Percentiles rank a stretch among this genome's conserved stretches.
phyloP scores from a whole-genome alignment of 2,888 invertebrate species.

The Phengaris arion region DNA sequence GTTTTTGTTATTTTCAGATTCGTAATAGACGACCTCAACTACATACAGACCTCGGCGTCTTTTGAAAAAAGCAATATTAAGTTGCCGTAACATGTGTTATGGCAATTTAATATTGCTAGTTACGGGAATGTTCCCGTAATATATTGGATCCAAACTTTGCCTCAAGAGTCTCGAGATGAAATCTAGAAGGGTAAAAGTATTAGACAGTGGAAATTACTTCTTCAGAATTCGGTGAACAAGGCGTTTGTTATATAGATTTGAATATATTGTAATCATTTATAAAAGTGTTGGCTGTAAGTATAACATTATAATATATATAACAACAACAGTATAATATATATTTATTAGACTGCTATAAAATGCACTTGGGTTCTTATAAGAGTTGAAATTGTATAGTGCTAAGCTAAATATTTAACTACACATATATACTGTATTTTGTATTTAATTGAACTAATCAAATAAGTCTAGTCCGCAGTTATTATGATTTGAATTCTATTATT shows the following conservation, averaged over 20 bases:
- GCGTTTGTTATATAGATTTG: neutral
- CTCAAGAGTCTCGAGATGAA: neutral
- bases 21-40: constrained; percentile 83
- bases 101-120: no score
- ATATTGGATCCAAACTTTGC: neutral
- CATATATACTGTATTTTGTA: neutral
- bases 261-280: neutral
- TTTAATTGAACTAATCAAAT: constrained; percentile 7
- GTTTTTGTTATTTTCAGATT: constrained; percentile 74
- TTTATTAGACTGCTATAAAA: neutral
- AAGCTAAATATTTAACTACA: neutral
- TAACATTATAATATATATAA: no score
- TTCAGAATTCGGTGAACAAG: neutral
- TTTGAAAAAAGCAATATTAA: constrained; percentile 50
- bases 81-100: constrained; percentile 41
- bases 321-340: no score
- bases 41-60: constrained; percentile 50
- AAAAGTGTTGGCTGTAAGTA: no score
- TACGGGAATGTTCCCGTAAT: neutral
- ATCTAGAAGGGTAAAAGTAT: neutral
- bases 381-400: neutral
- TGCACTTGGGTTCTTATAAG: neutral
- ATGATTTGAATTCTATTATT: neutral
- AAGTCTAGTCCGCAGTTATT: neutral
- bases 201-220: neutral